phyloP scores from a whole-genome alignment of 1,140 invertebrate genomes.

The Tetragonula clypearis region DNA sequence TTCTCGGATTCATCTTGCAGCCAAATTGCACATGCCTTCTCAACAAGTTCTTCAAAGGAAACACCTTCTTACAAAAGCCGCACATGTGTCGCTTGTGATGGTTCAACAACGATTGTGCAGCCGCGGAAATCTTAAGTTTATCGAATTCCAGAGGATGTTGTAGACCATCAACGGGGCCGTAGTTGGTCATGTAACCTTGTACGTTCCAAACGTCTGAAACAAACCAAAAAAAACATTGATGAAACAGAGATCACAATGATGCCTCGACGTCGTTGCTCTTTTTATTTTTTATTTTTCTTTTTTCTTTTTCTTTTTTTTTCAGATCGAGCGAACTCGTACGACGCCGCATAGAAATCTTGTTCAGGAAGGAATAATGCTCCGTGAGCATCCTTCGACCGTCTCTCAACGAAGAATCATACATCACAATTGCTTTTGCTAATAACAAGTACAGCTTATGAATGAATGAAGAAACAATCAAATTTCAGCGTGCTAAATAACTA shows the following conservation, averaged over 20 bases:
- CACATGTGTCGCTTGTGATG: conserved; percentile 70
- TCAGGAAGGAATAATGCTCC: not conserved
- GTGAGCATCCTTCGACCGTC: not conserved
- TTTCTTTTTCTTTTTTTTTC: not conserved
- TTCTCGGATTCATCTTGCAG: conserved; percentile 75
- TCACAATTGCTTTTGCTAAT: not conserved
- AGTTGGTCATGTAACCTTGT: conserved; percentile 13
- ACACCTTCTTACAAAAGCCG: conserved; percentile 76
- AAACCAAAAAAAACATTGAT: conserved; percentile 54
- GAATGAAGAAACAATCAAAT: not conserved
- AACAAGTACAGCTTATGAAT: not conserved
- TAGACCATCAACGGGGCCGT: conserved; percentile 7
- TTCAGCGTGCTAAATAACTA: not conserved
- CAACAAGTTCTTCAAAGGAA: conserved; percentile 75
- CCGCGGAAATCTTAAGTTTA: not conserved
- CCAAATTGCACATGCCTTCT: conserved; percentile 78
- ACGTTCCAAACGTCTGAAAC: conserved; percentile 59
- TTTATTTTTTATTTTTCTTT: not conserved
- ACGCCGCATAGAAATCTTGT: not conserved
- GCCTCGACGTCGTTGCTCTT: not conserved
- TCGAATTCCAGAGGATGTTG: conserved; percentile 7
- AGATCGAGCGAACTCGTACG: conserved; percentile 8
- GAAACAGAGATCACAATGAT: conserved; percentile 42
- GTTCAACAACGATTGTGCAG: not conserved
- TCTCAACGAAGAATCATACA: not conserved